Conservation (phyloP, 2,113 vertebrate species). For the Cisticola juncidis region DNA sequence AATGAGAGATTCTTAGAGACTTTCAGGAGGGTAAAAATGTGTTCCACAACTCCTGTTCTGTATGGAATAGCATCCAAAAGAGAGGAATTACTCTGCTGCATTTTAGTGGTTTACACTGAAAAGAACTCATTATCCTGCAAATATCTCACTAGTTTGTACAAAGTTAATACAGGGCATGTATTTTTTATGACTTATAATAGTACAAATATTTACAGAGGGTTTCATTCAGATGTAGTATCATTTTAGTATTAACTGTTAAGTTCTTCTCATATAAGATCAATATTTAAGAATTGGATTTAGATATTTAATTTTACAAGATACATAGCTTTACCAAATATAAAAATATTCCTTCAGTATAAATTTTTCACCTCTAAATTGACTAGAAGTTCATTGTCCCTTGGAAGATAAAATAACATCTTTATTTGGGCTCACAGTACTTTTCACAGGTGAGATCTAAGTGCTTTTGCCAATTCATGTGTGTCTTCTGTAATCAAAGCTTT, state of each 20-base stretch:
- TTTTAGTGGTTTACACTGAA: neutral
- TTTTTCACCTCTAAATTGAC: constrained; percentile 18
- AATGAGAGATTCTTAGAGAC: neutral
- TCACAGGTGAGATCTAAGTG: neutral
- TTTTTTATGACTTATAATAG: constrained; percentile 27
- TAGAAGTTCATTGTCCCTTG: neutral
- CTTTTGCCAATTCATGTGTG: neutral
- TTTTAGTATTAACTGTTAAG: constrained; percentile 19
- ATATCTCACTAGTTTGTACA: constrained; percentile 18
- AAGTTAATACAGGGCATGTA: constrained; percentile 19
- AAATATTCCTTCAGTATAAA: neutral
- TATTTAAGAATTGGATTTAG: constrained; percentile 38
- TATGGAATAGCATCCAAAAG: neutral
- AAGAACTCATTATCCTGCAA: neutral
- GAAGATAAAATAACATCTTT: neutral
- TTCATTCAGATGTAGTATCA: neutral
- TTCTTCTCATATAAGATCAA: neutral
- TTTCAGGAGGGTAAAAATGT: neutral
- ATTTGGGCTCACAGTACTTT: neutral
- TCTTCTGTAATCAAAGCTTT: neutral
- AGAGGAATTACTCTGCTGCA: neutral
- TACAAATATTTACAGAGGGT: neutral
- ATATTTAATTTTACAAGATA: constrained; percentile 14
- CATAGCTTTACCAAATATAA: neutral
- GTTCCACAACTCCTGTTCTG: neutral